Percentiles rank a stretch among this genome's conserved stretches.
These are phyloP conservation scores for Hydrochoerus hydrochaeris DNA, from an alignment of 2,113 vertebrate species.

Conservation along the genomic window DNA sequence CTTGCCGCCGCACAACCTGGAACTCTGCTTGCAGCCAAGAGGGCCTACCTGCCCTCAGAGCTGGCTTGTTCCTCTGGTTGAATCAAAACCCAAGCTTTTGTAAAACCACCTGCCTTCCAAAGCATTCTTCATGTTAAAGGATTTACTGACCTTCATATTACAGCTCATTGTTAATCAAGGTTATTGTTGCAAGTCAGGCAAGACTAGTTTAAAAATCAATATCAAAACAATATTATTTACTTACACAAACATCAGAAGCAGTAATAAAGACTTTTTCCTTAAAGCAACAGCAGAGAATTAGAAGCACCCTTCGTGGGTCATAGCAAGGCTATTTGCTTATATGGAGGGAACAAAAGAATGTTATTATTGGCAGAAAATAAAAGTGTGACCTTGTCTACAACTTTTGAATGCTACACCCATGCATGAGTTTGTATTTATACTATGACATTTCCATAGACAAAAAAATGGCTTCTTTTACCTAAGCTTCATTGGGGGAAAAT, in stretches of 20 bases:
- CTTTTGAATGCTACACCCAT: slow-evolving; percentile 4
- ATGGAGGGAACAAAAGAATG: background rate
- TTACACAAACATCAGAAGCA: slow-evolving; percentile 42
- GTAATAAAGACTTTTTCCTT: slow-evolving; percentile 34
- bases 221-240: slow-evolving; percentile 35
- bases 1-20: too few species aligned
- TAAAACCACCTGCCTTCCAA: slow-evolving; percentile 15
- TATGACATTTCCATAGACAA: slow-evolving; percentile 49
- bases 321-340: slow-evolving; percentile 49
- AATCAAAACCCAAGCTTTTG: background rate
- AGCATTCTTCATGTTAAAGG: slow-evolving; percentile 22
- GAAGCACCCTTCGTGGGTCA: background rate
- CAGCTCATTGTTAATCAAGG: background rate
- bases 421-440: slow-evolving; percentile 18
- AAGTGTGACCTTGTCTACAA: background rate
- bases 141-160: slow-evolving; percentile 51
- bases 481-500: slow-evolving; percentile 20
- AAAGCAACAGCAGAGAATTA: slow-evolving; percentile 52
- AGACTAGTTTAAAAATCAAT: slow-evolving; percentile 51
- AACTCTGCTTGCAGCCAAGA: too few species aligned
- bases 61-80: too few species aligned
- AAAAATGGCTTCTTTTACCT: slow-evolving; percentile 62
- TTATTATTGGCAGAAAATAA: slow-evolving; percentile 36
- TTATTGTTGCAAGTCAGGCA: slow-evolving; percentile 45
- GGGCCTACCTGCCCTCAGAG: too few species aligned